phyloP scores from a whole-genome alignment of 2,797 vertebrate genomes.

The Spinus pinus region DNA sequence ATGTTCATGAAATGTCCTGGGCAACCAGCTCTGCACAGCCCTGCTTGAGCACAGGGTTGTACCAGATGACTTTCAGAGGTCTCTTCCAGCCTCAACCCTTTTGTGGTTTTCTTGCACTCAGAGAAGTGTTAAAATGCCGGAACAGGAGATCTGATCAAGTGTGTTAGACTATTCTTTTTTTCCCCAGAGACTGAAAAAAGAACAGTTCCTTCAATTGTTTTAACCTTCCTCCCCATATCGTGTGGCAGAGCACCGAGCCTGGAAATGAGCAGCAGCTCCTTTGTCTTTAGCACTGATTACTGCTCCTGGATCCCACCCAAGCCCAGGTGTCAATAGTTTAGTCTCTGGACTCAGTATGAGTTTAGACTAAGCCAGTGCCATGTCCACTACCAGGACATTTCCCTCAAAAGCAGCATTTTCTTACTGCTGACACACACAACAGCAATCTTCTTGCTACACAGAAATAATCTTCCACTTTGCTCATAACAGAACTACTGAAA shows the following conservation, averaged over 20 bases:
- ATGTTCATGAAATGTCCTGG: rapidly evolving
- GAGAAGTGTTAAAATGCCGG: background rate
- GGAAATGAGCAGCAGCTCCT: background rate
- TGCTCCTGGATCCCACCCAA: background rate
- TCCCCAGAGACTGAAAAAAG: background rate
- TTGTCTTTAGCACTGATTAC: background rate
- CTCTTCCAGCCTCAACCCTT: background rate
- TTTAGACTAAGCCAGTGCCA: background rate
- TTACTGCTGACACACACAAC: background rate
- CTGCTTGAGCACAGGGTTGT: background rate
- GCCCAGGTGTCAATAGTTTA: background rate
- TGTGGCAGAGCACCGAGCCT: background rate
- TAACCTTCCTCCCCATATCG: background rate
- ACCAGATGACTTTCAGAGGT: background rate
- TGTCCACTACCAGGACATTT: background rate
- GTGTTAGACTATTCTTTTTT: background rate
- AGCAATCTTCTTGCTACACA: background rate
- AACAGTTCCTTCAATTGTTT: constrained; percentile 19
- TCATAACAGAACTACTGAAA: background rate
- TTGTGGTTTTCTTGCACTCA: background rate
- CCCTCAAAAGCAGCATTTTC: background rate
- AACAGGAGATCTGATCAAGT: background rate
- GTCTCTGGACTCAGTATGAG: background rate
- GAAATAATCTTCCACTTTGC: background rate
- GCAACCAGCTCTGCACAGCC: background rate